Conservation (phyloP, 2,113 vertebrate species). For the Ochotona curzoniae region DNA sequence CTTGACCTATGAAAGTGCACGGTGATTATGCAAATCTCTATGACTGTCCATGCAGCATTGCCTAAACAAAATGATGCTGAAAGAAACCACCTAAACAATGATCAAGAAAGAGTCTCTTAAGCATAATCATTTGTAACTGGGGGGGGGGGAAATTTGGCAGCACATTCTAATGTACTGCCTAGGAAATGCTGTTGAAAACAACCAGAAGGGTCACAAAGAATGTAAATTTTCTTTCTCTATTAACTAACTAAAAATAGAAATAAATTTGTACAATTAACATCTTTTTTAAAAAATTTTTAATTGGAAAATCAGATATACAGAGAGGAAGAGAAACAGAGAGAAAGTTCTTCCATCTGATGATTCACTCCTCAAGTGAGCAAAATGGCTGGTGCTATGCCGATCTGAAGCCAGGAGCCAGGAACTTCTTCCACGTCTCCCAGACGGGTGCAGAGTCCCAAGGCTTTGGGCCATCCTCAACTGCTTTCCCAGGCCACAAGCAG, state of each 20-base stretch:
- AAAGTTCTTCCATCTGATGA: too few species aligned
- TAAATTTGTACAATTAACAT: background rate
- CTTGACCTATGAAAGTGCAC: background rate
- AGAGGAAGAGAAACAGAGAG: too few species aligned
- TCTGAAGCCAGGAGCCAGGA: too few species aligned
- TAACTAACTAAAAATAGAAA: background rate
- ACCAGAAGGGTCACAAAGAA: conserved; percentile 1
- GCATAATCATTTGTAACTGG: background rate
- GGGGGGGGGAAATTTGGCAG: background rate
- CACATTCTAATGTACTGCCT: background rate
- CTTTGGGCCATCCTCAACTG: too few species aligned
- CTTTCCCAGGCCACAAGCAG: too few species aligned
- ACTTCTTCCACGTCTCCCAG: too few species aligned
- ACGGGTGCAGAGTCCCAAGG: too few species aligned
- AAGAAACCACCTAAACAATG: background rate
- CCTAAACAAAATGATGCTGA: background rate
- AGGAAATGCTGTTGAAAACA: background rate
- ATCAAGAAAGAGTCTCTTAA: background rate
- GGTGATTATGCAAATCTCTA: background rate
- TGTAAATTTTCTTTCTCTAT: background rate
- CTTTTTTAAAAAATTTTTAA: background rate
- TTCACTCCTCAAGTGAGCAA: too few species aligned
- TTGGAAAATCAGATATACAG: too few species aligned
- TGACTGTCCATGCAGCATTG: background rate
- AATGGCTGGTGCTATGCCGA: too few species aligned